Conservation (phyloP, 1,140 invertebrate species). For the Aphaenogaster rudis region DNA sequence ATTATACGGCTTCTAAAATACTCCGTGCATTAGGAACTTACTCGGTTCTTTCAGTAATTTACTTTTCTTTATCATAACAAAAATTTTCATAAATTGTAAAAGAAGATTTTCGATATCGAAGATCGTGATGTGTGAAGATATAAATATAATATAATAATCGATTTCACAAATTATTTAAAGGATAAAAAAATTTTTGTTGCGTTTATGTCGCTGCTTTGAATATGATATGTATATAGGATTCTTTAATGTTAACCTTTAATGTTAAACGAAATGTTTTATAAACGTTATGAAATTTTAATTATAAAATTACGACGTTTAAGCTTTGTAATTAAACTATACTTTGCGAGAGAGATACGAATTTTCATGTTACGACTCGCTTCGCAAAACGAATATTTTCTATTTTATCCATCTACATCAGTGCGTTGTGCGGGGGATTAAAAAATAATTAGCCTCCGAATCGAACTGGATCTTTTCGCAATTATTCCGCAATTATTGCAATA, state of each 20-base stretch:
- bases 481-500: background rate
- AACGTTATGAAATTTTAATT: constrained; percentile 27
- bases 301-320: background rate
- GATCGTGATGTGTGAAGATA: background rate
- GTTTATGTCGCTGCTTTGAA: background rate
- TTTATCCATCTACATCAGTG: constrained; percentile 29
- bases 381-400: background rate
- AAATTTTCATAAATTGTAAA: background rate
- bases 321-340: constrained; percentile 15
- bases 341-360: constrained; percentile 5
- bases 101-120: background rate
- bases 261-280: background rate
- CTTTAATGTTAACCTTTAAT: background rate
- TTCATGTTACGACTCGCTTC: background rate
- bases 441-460: constrained; percentile 40
- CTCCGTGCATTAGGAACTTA: background rate
- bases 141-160: background rate
- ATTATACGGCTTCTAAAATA: constrained; percentile 14
- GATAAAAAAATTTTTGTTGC: background rate
- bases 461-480: constrained; percentile 23
- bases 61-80: background rate
- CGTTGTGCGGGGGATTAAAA: background rate
- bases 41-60: background rate
- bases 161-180: background rate
- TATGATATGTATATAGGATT: background rate